Base-by-base conservation (phyloP, 2,113 vertebrate genomes). In the Cardinalis cardinalis region DNA sequence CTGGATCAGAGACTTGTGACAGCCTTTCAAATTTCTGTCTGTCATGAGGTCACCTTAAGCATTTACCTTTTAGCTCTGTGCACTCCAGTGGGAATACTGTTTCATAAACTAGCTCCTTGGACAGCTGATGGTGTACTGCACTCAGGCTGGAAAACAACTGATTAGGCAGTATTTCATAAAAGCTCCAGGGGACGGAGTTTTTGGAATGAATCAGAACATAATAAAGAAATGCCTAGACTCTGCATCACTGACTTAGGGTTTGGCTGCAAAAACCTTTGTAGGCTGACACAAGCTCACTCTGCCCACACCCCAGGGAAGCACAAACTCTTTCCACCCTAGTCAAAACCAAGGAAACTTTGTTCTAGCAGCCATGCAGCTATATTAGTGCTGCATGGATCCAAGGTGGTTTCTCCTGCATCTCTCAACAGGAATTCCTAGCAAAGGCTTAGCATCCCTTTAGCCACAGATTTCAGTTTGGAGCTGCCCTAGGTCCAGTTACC, bases 181-280 rank as follows among this genome's bases (percentile, higher is more conserved):
- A 84, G 77, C 92, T 92, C 91, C 80, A n/a, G 91, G 69, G 84
- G 89, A 63, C 38, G 43, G 46, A 79, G 23, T 85, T 87, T 95
- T 85, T 92, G 6, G 79, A 87, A 87, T 95, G 81, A 96, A 93
- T 96, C 94, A 96, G 89, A 93, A 87, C 25, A 1, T 89, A 93
- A 91, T 94, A 94, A 96, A 95, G 87, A 95, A 94, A 96, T 96
- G 91, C 91, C 91, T 94, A 93, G 94, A 94, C 94, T 96, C 95
- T 95, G 94, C 87, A 89, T 96, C 95, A 96, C 87, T 73, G 46
- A 82, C 43, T 87, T 73, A 83, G 66, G 91, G 91, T 96, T 95
- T 95, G 94, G 94, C 95, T 92, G 63, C 87, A 94, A 66, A 89
- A 87, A 5, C 8, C 44, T 83, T 82, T 94, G 82, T 87, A 89